Conservation (phyloP, 2,797 vertebrate species). For the Dromococcyx pavoninus region DNA sequence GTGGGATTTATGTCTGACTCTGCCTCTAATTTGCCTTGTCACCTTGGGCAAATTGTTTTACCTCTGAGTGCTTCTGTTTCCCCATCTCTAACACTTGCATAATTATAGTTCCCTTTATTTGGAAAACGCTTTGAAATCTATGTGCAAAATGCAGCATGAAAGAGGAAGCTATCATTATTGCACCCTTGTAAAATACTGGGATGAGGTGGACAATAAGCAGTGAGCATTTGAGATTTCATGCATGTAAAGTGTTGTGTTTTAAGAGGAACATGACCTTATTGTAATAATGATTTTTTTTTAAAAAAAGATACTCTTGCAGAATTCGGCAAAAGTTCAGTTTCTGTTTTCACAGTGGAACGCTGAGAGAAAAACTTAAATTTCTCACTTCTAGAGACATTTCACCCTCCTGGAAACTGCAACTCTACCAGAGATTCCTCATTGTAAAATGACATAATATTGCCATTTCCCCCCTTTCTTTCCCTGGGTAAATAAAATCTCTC, state of each 20-base stretch:
- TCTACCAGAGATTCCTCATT: neutral
- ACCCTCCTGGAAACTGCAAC: neutral
- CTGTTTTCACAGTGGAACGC: neutral
- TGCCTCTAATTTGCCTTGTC: constrained; percentile 44
- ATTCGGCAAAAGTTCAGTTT: neutral
- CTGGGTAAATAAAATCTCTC: constrained; percentile 11
- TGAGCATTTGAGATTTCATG: neutral
- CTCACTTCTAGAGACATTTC: constrained; percentile 1
- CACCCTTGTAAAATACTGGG: constrained; percentile 22
- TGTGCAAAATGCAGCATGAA: neutral
- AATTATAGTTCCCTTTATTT: constrained; percentile 45
- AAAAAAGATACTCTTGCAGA: neutral
- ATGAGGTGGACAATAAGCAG: neutral
- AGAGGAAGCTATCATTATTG: constrained; percentile 18
- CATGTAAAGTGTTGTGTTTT: neutral
- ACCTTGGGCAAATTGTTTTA: constrained; percentile 43
- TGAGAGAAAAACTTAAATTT: constrained; percentile 52
- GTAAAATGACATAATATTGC: constrained; percentile 43
- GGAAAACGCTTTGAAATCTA: constrained; percentile 43
- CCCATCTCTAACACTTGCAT: neutral
- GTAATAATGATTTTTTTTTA: neutral
- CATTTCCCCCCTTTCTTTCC: constrained; percentile 45
- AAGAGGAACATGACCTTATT: neutral
- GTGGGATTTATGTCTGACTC: neutral
- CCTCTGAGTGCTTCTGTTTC: neutral